Conservation (phyloP, 2,113 vertebrate genomes). For the Pica pica region DNA sequence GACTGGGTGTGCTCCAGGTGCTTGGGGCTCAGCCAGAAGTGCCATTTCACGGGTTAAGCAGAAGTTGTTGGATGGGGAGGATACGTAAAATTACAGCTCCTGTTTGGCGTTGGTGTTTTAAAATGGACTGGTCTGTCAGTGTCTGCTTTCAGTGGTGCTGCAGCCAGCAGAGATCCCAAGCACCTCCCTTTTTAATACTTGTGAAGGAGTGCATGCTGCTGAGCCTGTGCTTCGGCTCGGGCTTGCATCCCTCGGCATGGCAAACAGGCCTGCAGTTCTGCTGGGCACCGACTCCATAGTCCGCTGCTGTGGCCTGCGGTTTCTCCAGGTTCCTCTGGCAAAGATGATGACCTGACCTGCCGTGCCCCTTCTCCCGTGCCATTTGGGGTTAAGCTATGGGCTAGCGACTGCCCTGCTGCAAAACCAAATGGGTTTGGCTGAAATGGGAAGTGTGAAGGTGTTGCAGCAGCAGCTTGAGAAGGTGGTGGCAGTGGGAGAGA, state of each 20-base stretch:
- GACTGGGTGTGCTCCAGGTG: not conserved
- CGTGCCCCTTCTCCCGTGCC: not conserved
- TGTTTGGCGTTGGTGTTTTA: fast-evolving
- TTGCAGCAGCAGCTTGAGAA: not conserved
- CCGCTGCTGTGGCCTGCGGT: not conserved
- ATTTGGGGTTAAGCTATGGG: fast-evolving
- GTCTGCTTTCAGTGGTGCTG: not conserved
- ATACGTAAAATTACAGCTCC: not conserved
- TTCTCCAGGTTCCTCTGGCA: not conserved
- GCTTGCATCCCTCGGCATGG: not conserved
- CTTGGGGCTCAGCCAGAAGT: not conserved
- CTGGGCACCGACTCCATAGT: fast-evolving
- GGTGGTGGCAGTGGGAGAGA: not conserved
- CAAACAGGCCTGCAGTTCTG: not conserved
- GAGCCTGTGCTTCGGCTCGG: not conserved
- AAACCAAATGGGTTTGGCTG: not conserved
- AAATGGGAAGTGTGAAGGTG: not conserved
- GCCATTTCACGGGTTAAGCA: not conserved
- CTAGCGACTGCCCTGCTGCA: not conserved
- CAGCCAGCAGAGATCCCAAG: not conserved
- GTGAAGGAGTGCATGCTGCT: not conserved
- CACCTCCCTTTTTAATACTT: fast-evolving
- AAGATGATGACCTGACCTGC: not conserved
- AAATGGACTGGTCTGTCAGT: fast-evolving
- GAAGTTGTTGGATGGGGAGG: too few species aligned